Base-by-base conservation (phyloP, 2,797 vertebrate species). In the Sebastes steindachneri region DNA sequence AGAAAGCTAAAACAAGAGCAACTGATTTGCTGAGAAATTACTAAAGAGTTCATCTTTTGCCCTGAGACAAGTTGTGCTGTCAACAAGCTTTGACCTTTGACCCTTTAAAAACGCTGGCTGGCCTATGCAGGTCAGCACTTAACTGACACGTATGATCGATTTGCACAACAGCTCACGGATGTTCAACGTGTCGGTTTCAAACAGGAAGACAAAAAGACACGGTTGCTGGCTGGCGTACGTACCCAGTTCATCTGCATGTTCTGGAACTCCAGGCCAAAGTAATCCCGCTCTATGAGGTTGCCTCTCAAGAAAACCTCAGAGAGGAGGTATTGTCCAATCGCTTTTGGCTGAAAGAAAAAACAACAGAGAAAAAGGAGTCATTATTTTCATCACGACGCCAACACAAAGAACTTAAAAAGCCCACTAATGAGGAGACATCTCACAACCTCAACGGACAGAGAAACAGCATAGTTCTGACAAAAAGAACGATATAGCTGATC, bases 181-280 rank as follows among this genome's bases (percentile, higher is more conserved):
- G 21, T 33, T 64, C 8, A 9, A 1, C 1, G 35, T 12, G 59
- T 58, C 7, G 1, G 19, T 26, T 75, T 75, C 3, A 65, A 76
- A 73, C 7, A 59, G 64, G 33, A 80, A 80, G 2, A 66, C 11
- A 0, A 5, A 17, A 58, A 21, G 15, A 62, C 25, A 28, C 12
- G 1, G 57, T 55, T 54, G 55, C 26, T 14, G 11, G 71, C 15
- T 11, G 9, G 28, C 23, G 60, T 77, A 94, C 98, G 0, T 96
- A 99, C 99, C 98, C 98, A 99, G 84, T 92, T 96, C 79, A 97
- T 96, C 87, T 96, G 97, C 85, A 94, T 89, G 79, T 97, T 98
- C 92, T 97, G 97, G 91, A 98, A 99, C 94, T 99, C 98, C 48
- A 99, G 94, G 77, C 99, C 98, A 88, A 99, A 99, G 94, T 99